Percentiles rank a stretch among this genome's conserved stretches.
Evolutionary conservation across 1,140 invertebrate genomes (phyloP).

Genomic region (Leguminivora glycinivorella): DNA sequence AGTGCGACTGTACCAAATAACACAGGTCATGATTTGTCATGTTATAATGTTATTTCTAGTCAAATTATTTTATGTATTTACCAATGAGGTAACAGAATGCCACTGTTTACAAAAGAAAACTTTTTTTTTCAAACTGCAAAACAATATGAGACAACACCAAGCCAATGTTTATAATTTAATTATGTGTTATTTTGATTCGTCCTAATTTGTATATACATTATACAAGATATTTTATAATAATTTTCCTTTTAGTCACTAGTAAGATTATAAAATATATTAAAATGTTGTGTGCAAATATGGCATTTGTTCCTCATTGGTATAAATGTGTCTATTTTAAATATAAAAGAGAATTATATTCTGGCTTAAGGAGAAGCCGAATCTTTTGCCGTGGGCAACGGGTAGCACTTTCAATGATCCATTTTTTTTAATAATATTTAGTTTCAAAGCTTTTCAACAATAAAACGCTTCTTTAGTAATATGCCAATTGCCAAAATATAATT

Average conservation of each 20-base stretch:
- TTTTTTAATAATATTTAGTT: no score
- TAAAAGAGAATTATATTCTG: conserved; percentile 72
- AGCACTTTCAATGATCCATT: conserved; percentile 41
- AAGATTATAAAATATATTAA: not conserved
- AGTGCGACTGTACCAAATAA: conserved; percentile 70
- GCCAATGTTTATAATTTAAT: not conserved
- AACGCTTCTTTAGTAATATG: no score
- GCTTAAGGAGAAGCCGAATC: conserved; percentile 70
- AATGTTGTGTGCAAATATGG: not conserved
- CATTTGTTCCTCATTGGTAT: conserved; percentile 43
- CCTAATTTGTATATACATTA: no score
- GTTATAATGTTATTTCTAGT: conserved; percentile 73
- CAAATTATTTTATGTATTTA: conserved; percentile 72
- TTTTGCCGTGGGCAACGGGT: conserved; percentile 50
- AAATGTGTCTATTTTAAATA: conserved; percentile 43
- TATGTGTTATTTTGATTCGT: not conserved
- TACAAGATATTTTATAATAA: no score
- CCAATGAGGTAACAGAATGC: conserved; percentile 57
- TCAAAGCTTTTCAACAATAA: no score
- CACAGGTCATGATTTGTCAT: conserved; percentile 57
- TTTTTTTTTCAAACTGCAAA: no score
- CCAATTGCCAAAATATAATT: no score
- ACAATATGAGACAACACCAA: not conserved
- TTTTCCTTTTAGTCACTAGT: conserved; percentile 31
- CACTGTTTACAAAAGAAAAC: conserved; percentile 33